Percentiles rank a stretch among this genome's conserved stretches.
Conservation (phyloP, 2,113 vertebrate genomes). For the Tinamus guttatus region DNA sequence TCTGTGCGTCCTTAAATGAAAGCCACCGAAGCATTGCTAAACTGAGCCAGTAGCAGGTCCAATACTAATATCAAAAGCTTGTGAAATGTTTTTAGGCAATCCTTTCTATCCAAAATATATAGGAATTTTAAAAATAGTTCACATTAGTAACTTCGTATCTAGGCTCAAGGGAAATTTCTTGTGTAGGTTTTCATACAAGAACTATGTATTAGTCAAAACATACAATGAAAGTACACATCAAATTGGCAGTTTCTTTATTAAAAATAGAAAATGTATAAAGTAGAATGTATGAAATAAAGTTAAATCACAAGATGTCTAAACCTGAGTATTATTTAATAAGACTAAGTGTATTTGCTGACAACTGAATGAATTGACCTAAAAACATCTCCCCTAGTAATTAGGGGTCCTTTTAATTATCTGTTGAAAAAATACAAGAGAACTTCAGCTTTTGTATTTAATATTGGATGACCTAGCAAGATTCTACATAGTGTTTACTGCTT, state of each 20-base stretch:
- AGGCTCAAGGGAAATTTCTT: conserved; percentile 71
- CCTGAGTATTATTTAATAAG: conserved; percentile 80
- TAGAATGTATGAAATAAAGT: conserved; percentile 75
- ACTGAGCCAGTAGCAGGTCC: conserved; percentile 16
- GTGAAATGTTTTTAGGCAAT: conserved; percentile 80
- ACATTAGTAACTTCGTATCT: conserved; percentile 73
- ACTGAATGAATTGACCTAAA: conserved; percentile 77
- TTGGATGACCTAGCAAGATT: conserved; percentile 57
- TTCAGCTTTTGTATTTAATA: conserved; percentile 63
- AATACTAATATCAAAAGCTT: conserved; percentile 47
- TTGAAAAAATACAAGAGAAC: conserved; percentile 57
- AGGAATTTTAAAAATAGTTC: conserved; percentile 70
- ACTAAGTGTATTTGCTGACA: conserved; percentile 68
- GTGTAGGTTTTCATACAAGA: conserved; percentile 54
- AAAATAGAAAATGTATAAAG: conserved; percentile 76
- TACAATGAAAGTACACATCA: conserved; percentile 68
- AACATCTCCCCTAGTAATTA: conserved; percentile 74
- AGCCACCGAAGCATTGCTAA: conserved; percentile 66
- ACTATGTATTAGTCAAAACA: conserved; percentile 68
- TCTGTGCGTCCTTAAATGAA: conserved; percentile 52
- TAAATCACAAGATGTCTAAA: conserved; percentile 72
- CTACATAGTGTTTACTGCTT: conserved; percentile 72
- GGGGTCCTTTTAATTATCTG: conserved; percentile 81
- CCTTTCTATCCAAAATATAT: conserved; percentile 70
- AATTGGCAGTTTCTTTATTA: conserved; percentile 80